These are phyloP conservation scores for Apotomis turbidana DNA, from an alignment of 2,888 invertebrate genomes.

Conservation along the genomic window DNA sequence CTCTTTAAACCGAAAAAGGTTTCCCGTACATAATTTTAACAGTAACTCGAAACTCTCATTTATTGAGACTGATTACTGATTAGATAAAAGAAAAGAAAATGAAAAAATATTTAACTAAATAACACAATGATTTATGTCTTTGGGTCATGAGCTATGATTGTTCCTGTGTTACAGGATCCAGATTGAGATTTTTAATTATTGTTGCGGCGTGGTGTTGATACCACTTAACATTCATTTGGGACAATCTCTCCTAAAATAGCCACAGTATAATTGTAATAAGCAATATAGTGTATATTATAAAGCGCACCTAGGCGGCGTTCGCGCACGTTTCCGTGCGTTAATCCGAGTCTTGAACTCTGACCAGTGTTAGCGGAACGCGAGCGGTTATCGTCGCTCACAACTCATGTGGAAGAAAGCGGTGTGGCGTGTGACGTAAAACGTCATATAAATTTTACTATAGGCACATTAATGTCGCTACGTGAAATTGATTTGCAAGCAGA, in stretches of 20 bases:
- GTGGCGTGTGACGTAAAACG: conserved; percentile 74
- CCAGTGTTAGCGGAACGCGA: conserved; percentile 53
- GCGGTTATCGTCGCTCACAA: conserved; percentile 67
- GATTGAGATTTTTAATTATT: no score
- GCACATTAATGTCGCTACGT: conserved; percentile 83
- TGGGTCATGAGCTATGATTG: no score
- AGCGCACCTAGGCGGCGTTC: not conserved
- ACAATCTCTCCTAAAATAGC: not conserved
- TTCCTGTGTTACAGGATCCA: no score
- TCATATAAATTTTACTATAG: conserved; percentile 83
- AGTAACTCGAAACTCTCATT: no score
- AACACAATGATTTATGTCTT: no score
- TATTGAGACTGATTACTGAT: no score
- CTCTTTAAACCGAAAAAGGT: no score
- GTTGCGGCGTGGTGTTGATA: no score
- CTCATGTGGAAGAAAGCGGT: conserved; percentile 72
- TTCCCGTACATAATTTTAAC: no score
- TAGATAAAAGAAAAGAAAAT: no score
- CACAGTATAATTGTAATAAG: not conserved
- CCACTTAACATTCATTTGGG: no score
- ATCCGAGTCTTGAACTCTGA: conserved; percentile 57
- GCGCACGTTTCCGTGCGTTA: conserved; percentile 23
- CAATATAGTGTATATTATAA: not conserved
- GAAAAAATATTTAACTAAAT: no score
- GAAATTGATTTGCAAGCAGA: conserved; percentile 84